Evolutionary conservation across 2,888 invertebrate species (phyloP).

Genomic region (Biston betularia): DNA sequence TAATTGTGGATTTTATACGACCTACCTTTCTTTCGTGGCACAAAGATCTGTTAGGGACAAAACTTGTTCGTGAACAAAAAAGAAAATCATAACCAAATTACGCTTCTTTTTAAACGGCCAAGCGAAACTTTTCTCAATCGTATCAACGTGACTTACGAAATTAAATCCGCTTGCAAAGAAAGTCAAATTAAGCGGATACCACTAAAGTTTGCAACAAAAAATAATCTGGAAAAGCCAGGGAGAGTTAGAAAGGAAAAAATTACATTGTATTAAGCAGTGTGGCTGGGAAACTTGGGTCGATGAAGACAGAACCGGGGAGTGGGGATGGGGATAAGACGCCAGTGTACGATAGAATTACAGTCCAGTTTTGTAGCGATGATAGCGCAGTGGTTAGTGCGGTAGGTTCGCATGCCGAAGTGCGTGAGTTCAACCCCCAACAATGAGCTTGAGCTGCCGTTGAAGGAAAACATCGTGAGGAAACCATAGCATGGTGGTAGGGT

Average conservation of each 20-base stretch:
- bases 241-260: slow-evolving; percentile 58
- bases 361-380: no score
- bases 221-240: slow-evolving; percentile 48
- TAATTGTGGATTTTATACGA: background rate
- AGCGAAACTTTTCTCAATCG: slow-evolving; percentile 40
- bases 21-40: background rate
- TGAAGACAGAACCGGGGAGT: slow-evolving; percentile 66
- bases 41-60: slow-evolving; percentile 12
- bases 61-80: slow-evolving; percentile 43
- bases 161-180: slow-evolving; percentile 50
- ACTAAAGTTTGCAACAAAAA: slow-evolving; percentile 53
- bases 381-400: no score
- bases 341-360: slow-evolving; percentile 10
- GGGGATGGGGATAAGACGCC: slow-evolving; percentile 51
- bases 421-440: no score
- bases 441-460: no score
- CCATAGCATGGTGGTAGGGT: no score
- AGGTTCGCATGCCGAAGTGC: no score
- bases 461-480: no score
- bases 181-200: slow-evolving; percentile 51
- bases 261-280: slow-evolving; percentile 71
- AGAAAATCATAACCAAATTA: slow-evolving; percentile 41
- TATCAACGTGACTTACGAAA: slow-evolving; percentile 46
- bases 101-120: slow-evolving; percentile 34
- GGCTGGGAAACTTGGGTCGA: slow-evolving; percentile 57